Conservation (phyloP, 2,888 invertebrate genomes). For the Himalopsyche kuldschensis region DNA sequence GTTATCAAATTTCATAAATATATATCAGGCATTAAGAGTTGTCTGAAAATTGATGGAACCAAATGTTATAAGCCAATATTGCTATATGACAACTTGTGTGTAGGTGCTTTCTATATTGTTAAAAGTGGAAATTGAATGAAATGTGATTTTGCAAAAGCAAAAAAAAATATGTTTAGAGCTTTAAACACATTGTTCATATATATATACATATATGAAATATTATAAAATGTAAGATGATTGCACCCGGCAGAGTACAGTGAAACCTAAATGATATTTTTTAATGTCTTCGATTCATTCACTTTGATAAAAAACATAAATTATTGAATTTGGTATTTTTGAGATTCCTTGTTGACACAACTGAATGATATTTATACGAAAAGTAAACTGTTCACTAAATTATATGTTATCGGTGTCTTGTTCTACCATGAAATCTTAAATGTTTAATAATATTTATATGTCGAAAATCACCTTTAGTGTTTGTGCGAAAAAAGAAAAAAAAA, state of each 20-base stretch:
- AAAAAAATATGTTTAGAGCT: slow-evolving; percentile 5
- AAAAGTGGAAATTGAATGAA: not conserved
- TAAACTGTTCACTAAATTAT: not conserved
- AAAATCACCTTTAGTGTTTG: not conserved
- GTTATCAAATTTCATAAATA: not conserved
- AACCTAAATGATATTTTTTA: not conserved
- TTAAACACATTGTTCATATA: not conserved
- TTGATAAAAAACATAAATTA: not conserved
- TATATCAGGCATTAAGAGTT: not conserved
- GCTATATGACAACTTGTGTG: not conserved
- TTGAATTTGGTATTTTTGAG: not conserved
- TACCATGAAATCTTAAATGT: not conserved
- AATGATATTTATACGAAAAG: not conserved
- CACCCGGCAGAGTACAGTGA: not conserved
- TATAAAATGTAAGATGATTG: not conserved
- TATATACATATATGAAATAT: not conserved
- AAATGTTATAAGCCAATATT: not conserved
- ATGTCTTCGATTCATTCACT: not conserved
- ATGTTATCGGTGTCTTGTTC: not conserved
- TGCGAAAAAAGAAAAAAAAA: not conserved
- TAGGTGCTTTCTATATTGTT: slow-evolving; percentile 5
- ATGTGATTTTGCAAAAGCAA: slow-evolving; percentile 6
- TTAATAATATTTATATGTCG: not conserved
- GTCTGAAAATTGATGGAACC: not conserved
- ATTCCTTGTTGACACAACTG: not conserved